phyloP scores from a whole-genome alignment of 2,888 invertebrate genomes.

The Saturnia pavonia region DNA sequence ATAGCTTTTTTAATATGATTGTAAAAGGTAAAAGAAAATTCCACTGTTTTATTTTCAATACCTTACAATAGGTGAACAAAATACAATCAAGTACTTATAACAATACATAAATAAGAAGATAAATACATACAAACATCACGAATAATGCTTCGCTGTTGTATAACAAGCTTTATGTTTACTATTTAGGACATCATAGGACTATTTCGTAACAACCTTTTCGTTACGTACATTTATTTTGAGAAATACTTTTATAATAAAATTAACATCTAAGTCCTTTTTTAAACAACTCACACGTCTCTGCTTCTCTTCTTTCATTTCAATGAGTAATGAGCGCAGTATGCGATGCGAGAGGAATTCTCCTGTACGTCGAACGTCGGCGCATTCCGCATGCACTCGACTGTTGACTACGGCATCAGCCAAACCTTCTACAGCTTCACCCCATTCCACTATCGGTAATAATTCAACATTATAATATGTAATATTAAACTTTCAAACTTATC shows the following conservation, averaged over 20 bases:
- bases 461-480: neutral
- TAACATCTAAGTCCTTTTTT: neutral
- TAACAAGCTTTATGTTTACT: no score
- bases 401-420: slow-evolving; percentile 62
- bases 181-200: no score
- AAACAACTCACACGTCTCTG: slow-evolving; percentile 22
- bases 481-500: neutral
- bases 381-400: slow-evolving; percentile 55
- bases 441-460: slow-evolving; percentile 57
- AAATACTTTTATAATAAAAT: neutral
- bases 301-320: slow-evolving; percentile 62
- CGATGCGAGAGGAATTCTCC: slow-evolving; percentile 60
- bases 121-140: no score
- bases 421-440: slow-evolving; percentile 72
- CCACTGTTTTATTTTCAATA: no score
- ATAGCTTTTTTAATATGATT: no score
- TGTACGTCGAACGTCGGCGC: slow-evolving; percentile 58
- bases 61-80: no score
- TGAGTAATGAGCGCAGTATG: slow-evolving; percentile 48
- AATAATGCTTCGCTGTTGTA: no score
- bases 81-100: no score
- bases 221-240: no score
- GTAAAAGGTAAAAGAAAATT: no score
- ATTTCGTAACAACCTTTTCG: no score
- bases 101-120: no score